Evolutionary conservation across 1,140 invertebrate genomes (phyloP).

Genomic region (Melipona quadrifasciata): DNA sequence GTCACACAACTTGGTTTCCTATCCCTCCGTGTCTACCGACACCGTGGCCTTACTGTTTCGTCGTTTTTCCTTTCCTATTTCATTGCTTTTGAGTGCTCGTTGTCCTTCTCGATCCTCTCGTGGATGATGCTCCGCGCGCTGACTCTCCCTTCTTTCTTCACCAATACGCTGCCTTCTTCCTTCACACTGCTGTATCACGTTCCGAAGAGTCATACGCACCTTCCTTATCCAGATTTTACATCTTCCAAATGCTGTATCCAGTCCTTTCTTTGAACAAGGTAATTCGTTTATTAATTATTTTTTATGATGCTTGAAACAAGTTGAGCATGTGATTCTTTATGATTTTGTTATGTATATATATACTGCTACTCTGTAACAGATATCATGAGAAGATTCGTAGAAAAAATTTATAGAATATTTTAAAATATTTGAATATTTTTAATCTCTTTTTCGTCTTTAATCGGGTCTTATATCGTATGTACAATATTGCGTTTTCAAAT

Average conservation of each 20-base stretch:
- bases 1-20: conserved; percentile 43
- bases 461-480: background rate
- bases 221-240: background rate
- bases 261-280: background rate
- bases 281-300: background rate
- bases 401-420: background rate
- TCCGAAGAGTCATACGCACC: background rate
- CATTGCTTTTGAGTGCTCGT: conserved; percentile 8
- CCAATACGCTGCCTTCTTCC: background rate
- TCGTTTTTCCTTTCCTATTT: conserved; percentile 37
- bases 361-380: background rate
- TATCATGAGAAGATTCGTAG: background rate
- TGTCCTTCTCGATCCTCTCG: conserved; percentile 1
- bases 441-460: too few relatives aligned
- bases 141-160: background rate
- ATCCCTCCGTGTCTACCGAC: conserved; percentile 23
- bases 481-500: background rate
- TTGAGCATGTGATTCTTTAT: background rate
- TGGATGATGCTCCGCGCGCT: background rate
- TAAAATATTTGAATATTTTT: background rate
- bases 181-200: background rate
- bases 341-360: background rate
- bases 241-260: background rate
- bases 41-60: background rate
- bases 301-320: background rate